Conservation (phyloP, 2,797 vertebrate species). For the Malurus leucopterus region DNA sequence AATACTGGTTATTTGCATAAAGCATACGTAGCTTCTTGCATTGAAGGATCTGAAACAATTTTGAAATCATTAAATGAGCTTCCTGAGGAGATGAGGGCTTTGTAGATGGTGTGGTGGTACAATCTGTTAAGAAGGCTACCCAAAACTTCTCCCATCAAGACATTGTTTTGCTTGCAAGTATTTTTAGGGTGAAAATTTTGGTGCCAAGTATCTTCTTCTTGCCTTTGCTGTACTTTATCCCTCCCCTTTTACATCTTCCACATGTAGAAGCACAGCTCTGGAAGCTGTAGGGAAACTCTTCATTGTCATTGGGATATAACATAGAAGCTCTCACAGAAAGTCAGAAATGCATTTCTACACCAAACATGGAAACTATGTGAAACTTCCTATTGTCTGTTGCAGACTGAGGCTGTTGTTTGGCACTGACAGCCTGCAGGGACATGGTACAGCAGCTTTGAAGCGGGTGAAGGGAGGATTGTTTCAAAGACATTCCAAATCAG, state of each 20-base stretch:
- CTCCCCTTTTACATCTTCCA: background rate
- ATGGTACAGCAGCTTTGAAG: background rate
- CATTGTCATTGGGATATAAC: background rate
- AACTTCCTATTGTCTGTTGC: background rate
- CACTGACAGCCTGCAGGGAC: background rate
- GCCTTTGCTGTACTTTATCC: background rate
- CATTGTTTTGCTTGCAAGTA: background rate
- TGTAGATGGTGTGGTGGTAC: background rate
- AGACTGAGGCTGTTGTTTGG: background rate
- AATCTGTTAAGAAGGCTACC: background rate
- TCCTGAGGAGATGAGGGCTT: background rate
- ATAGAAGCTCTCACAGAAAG: background rate
- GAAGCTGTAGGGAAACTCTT: background rate
- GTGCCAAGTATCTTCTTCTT: background rate
- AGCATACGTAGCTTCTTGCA: background rate
- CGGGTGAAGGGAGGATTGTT: background rate
- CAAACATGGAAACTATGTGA: fast-evolving
- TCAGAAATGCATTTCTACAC: background rate
- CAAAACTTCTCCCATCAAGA: background rate
- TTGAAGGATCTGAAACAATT: background rate
- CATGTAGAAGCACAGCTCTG: background rate
- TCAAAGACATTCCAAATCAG: background rate
- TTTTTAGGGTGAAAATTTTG: background rate
- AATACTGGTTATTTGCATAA: background rate
- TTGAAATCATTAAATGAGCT: background rate